Evolutionary conservation across 1,140 invertebrate species (phyloP), one percentile per base, ranked within the genome.

Genomic region (Bilobella aurantiaca): DNA sequence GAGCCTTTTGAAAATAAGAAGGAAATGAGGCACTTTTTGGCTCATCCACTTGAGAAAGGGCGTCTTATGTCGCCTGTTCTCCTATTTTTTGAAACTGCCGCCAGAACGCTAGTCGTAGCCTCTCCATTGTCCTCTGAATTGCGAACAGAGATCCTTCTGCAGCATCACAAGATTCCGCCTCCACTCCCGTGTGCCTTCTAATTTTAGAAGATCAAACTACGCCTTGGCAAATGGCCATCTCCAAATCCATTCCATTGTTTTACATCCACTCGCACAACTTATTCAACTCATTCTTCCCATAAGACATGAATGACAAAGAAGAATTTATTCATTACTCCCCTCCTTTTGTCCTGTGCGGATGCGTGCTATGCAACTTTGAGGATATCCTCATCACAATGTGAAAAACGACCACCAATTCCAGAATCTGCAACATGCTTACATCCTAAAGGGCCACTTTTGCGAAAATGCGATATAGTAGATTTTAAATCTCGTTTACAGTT

Each of bases 1-100:
- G n/a, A n/a, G n/a, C n/a, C n/a, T n/a, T n/a, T n/a, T n/a, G n/a
- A n/a, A n/a, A n/a, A n/a, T n/a, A n/a, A n/a, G n/a, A n/a, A 23
- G 49, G 23, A 53, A 53, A 53, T 53, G 49, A 53, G 21, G 12
- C 49, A 53, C 49, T 53, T 42, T 42, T 53, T 53, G 49, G 49
- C 49, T 53, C 49, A 53, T 53, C 23, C 49, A 23, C 49, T 23
- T 53, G 49, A 53, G 23, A 42, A 42, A 42, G 18, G 34, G 34
- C 34, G 34, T 42, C 49, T 53, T 23, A 5, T 53, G 49, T 53
- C 49, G 49, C 34, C 25, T 23, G 49, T 53, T 53, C 23, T 53
- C 25, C 49, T 53, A 5, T 12, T 53, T 53, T 53, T 53, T 12
- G 49, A 53, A 14, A 23, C 49, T 23, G 49, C 49, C 23, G 49